Percentiles rank a stretch among this genome's conserved stretches.
These are phyloP conservation scores for Podarcis raffonei DNA, from an alignment of 2,113 vertebrate genomes.

Conservation along the genomic window DNA sequence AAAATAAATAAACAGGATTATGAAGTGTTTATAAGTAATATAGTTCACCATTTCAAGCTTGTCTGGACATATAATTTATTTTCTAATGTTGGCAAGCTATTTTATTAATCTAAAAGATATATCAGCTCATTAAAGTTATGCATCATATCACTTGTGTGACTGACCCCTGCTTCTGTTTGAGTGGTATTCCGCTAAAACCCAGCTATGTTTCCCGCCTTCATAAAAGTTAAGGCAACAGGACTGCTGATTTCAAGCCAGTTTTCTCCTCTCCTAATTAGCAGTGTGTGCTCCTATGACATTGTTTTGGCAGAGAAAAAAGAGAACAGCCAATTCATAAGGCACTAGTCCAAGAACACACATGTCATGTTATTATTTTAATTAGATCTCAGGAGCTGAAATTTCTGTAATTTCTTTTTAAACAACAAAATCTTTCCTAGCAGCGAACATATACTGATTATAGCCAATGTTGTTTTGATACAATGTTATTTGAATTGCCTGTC, in stretches of 20 bases:
- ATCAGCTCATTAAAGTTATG: background rate
- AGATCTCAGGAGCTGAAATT: conserved; percentile 68
- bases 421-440: conserved; percentile 45
- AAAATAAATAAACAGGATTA: background rate
- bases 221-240: conserved; percentile 31
- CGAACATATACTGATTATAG: conserved; percentile 34
- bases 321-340: conserved; percentile 58
- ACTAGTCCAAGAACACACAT: conserved; percentile 54
- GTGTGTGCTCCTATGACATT: conserved; percentile 57
- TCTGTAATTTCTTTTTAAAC: conserved; percentile 35
- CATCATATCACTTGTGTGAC: conserved; percentile 3
- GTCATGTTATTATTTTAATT: conserved; percentile 72
- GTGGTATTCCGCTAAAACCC: background rate
- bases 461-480: conserved; percentile 13
- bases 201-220: background rate
- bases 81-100: background rate
- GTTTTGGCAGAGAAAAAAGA: conserved; percentile 57
- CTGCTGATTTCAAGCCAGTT: conserved; percentile 53
- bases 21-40: background rate
- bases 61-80: background rate
- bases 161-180: background rate
- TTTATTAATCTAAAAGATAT: conserved; percentile 11
- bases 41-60: background rate
- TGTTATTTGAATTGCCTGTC: conserved; percentile 35
- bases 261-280: conserved; percentile 65